Conservation (phyloP, 2,113 vertebrate species). For the Passer domesticus region DNA sequence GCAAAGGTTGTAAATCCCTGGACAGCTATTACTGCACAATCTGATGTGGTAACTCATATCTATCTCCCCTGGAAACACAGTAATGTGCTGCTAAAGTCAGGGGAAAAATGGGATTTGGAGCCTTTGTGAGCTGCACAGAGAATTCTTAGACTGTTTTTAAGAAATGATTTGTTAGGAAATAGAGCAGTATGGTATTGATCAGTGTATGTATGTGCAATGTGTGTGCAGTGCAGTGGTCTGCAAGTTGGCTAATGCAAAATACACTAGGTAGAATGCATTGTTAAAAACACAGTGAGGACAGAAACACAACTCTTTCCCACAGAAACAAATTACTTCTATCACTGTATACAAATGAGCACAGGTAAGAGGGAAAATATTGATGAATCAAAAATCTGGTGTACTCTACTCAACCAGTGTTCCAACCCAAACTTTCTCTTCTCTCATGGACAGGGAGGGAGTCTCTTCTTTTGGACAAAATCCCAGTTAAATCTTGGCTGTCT, state of each 20-base stretch:
- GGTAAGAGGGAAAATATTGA: neutral
- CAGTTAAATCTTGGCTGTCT: neutral
- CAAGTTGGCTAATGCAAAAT: neutral
- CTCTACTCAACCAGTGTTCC: neutral
- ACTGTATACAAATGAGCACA: neutral
- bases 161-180: neutral
- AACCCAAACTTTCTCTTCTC: neutral
- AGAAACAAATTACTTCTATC: neutral
- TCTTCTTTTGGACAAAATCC: neutral
- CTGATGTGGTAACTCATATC: neutral
- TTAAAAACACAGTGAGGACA: neutral
- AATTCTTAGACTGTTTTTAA: neutral
- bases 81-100: neutral
- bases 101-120: neutral
- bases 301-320: neutral
- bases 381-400: neutral
- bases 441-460: neutral
- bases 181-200: neutral
- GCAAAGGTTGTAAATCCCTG: slow-evolving; percentile 17
- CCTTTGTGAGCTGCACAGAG: neutral
- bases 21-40: neutral
- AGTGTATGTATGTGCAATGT: neutral
- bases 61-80: neutral
- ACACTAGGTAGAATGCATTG: neutral
- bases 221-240: neutral